Percentiles rank a stretch among this genome's conserved stretches.
These are phyloP conservation scores for Cheilosia urbana DNA, from an alignment of 2,888 invertebrate genomes.

Conservation along the genomic window DNA sequence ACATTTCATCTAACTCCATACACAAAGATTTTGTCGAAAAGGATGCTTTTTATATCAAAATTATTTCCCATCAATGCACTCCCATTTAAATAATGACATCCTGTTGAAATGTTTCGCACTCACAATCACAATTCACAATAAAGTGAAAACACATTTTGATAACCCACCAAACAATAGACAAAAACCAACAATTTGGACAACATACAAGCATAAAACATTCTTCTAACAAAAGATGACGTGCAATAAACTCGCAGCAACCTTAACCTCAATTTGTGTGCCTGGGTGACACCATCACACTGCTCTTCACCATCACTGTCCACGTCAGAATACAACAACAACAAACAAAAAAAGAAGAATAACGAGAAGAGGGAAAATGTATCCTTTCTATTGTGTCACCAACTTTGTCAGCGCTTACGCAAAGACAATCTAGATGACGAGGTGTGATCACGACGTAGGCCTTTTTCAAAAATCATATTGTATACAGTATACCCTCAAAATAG, in stretches of 20 bases:
- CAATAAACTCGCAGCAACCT: conserved; percentile 34
- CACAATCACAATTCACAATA: background rate
- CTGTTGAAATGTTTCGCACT: conserved; percentile 18
- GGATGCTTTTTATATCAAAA: no score
- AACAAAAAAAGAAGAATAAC: conserved; percentile 8
- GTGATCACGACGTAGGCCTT: conserved; percentile 56
- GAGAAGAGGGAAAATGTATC: conserved; percentile 68
- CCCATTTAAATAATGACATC: conserved; percentile 25
- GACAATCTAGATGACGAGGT: conserved; percentile 56
- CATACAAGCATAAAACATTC: conserved; percentile 13
- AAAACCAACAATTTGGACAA: conserved; percentile 59
- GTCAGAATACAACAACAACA: conserved; percentile 6
- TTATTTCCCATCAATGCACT: conserved; percentile 4
- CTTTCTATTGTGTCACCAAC: conserved; percentile 58
- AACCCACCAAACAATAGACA: conserved; percentile 38
- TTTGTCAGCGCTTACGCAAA: conserved; percentile 30
- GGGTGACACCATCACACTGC: conserved; percentile 33
- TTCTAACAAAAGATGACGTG: conserved; percentile 25
- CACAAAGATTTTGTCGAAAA: no score
- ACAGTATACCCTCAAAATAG: conserved; percentile 46
- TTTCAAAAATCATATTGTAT: conserved; percentile 48
- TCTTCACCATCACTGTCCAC: conserved; percentile 15
- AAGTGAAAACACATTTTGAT: conserved; percentile 46
- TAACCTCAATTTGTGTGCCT: conserved; percentile 58
- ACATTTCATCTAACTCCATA: no score